Percentiles rank a stretch among this genome's conserved stretches.
Evolutionary conservation across 1,140 invertebrate species (phyloP).

Genomic region (Neodiprion fabricii): DNA sequence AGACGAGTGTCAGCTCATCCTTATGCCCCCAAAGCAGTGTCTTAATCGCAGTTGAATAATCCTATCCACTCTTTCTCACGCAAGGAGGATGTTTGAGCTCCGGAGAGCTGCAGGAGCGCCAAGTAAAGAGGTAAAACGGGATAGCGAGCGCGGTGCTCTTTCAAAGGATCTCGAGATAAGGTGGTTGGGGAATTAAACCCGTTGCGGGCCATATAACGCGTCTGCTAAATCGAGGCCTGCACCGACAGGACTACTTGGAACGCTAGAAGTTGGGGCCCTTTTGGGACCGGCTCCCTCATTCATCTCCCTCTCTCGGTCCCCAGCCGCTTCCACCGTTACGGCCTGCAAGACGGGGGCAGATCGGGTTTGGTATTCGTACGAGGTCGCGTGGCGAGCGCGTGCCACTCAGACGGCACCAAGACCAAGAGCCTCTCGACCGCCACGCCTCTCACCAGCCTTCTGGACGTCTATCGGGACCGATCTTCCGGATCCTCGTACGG

Average conservation of each 20-base stretch:
- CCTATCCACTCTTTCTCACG: not conserved
- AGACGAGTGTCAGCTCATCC: no score
- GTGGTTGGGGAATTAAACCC: conserved; percentile 8
- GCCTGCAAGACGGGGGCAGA: conserved; percentile 10
- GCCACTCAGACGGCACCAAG: conserved; percentile 33
- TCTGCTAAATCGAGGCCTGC: conserved; percentile 40
- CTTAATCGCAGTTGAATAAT: no score
- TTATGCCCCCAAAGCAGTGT: no score
- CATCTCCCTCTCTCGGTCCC: not conserved
- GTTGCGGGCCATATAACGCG: conserved; percentile 19
- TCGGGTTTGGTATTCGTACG: conserved; percentile 19
- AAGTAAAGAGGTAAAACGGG: no score
- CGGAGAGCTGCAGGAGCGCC: no score
- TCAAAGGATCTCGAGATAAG: conserved; percentile 29
- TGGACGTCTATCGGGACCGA: conserved; percentile 5
- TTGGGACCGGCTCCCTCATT: not conserved
- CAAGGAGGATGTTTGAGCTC: not conserved
- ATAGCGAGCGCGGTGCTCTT: not conserved
- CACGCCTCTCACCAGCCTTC: conserved; percentile 5
- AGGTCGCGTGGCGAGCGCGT: conserved; percentile 54
- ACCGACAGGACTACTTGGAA: conserved; percentile 35
- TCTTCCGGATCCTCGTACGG: not conserved
- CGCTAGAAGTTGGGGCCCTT: conserved; percentile 14
- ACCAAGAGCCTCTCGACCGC: conserved; percentile 31
- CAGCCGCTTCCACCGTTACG: not conserved